Evolutionary conservation across 2,797 vertebrate genomes (phyloP), one percentile per base, ranked within the genome.

Genomic region (Chanos chanos): DNA sequence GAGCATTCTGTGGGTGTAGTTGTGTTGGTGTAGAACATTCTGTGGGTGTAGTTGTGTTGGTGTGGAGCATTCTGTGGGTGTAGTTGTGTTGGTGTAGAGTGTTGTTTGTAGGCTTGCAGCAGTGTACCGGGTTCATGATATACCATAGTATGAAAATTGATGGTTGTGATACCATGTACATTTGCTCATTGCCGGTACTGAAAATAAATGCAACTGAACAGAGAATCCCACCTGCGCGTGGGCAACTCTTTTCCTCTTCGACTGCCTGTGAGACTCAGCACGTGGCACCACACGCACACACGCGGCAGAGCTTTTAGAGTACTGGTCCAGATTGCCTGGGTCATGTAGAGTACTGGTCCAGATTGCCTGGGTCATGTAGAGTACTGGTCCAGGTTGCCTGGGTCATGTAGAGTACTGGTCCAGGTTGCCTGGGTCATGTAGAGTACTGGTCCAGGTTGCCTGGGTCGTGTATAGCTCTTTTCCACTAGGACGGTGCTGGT

Each of bases 161-260:
- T n/a, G n/a, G n/a, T n/a, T n/a, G n/a, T n/a, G n/a, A n/a, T n/a
- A n/a, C n/a, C n/a, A n/a, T n/a, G n/a, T n/a, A n/a, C n/a, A n/a
- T n/a, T n/a, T n/a, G n/a, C n/a, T n/a, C n/a, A n/a, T n/a, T n/a
- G n/a, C n/a, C n/a, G n/a, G n/a, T n/a, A n/a, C n/a, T n/a, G n/a
- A n/a, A n/a, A n/a, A n/a, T n/a, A n/a, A n/a, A 22, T 16, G 15
- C 30, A 8, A 31, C 18, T 7, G 18, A 6, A 34, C 13, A 51
- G 16, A 31, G 18, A 33, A 31, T 54, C 22, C 51, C 39, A 51
- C 27, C 10, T 37, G 9, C 10, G 28, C 36, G 28, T 36, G 15
- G 21, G 25, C 43, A 56, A 54, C 51, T 40, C 56, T 7, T 56
- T 9, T 44, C 54, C 36, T 39, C 15, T 24, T 27, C 40, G 13